phyloP scores from a whole-genome alignment of 1,140 invertebrate species.

The Euwallacea similis region DNA sequence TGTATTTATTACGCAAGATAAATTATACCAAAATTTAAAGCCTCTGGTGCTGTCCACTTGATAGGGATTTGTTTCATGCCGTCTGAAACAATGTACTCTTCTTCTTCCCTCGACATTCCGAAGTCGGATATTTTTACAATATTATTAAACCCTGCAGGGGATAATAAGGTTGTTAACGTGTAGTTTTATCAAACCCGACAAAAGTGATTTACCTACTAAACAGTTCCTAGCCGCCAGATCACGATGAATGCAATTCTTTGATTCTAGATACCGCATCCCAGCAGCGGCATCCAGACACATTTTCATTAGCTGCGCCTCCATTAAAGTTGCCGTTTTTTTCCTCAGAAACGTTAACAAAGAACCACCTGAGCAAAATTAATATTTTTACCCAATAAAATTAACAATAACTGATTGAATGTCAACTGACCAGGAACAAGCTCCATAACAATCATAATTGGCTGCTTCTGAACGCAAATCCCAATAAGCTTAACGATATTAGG shows the following conservation, averaged over 20 bases:
- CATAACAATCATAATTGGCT: slow-evolving; percentile 99
- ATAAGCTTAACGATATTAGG: slow-evolving; percentile 96
- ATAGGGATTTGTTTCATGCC: slow-evolving; percentile 99
- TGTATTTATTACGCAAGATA: not conserved
- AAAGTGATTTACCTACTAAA: slow-evolving; percentile 67
- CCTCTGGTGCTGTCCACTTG: slow-evolving; percentile 97
- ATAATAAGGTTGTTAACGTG: not conserved
- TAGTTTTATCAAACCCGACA: not conserved
- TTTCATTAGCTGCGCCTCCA: slow-evolving; percentile 73
- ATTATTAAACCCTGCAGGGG: slow-evolving; percentile 68
- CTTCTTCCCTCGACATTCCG: slow-evolving; percentile 96
- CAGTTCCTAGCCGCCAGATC: slow-evolving; percentile 96
- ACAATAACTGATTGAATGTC: not conserved
- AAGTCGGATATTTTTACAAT: slow-evolving; percentile 97
- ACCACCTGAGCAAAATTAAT: slow-evolving; percentile 65
- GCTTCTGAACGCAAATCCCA: slow-evolving; percentile 96
- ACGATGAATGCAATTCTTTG: slow-evolving; percentile 94
- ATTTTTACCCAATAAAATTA: slow-evolving; percentile 1
- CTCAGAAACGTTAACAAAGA: slow-evolving; percentile 86
- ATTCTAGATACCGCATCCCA: slow-evolving; percentile 95
- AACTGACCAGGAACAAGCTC: slow-evolving; percentile 86
- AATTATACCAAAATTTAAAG: slow-evolving; percentile 84
- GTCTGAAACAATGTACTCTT: slow-evolving; percentile 95
- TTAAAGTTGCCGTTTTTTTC: slow-evolving; percentile 70
- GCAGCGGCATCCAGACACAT: slow-evolving; percentile 94